Evolutionary conservation across 2,113 vertebrate genomes (phyloP).

Genomic region (Chitala chitala): DNA sequence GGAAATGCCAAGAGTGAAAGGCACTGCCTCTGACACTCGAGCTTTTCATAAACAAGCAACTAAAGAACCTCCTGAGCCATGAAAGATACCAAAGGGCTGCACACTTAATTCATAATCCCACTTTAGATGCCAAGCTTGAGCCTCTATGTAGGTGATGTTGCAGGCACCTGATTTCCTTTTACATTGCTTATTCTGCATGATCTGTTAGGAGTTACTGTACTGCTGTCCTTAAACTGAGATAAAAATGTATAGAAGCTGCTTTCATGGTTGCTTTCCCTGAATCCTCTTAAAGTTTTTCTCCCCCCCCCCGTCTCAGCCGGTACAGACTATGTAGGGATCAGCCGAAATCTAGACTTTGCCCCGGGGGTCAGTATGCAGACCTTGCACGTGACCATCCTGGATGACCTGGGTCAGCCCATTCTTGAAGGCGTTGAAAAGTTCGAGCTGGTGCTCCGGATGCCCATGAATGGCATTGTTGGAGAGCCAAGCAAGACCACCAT

Average conservation of each 20-base stretch:
- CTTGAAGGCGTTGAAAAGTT: slow-evolving; percentile 84
- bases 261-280: background rate
- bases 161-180: background rate
- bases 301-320: slow-evolving; percentile 62
- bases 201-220: background rate
- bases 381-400: slow-evolving; percentile 74
- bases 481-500: slow-evolving; percentile 75
- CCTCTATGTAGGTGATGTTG: background rate
- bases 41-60: background rate
- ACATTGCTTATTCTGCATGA: background rate
- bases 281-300: background rate
- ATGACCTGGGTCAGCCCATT: slow-evolving; percentile 81
- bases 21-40: background rate
- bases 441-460: slow-evolving; percentile 82
- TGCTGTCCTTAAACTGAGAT: background rate
- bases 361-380: slow-evolving; percentile 83
- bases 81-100: background rate
- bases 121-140: background rate
- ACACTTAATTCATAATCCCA: background rate
- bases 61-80: background rate
- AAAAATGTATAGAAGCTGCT: background rate
- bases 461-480: slow-evolving; percentile 75
- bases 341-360: slow-evolving; percentile 83
- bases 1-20: background rate
- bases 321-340: slow-evolving; percentile 87